Evolutionary conservation across 2,113 vertebrate genomes (phyloP), one percentile per base, ranked within the genome.

Genomic region (Erinaceus europaeus): DNA sequence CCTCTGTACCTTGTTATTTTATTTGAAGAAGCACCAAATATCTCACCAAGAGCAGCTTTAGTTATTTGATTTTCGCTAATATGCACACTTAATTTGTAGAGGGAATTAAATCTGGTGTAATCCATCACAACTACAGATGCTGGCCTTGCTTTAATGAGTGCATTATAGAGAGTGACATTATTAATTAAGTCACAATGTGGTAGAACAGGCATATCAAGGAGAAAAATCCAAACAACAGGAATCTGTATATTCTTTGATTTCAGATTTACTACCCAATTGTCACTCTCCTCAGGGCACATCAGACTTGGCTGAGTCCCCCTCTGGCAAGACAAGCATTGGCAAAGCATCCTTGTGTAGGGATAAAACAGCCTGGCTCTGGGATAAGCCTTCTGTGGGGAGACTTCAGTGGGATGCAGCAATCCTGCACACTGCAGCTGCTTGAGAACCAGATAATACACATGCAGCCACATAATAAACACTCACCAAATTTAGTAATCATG

Each of bases 181-280:
- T 34, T 81, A 82, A 80, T 79, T 61, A 82, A 88, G 38, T 59
- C n/a, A 40, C 42, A 90, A 38, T 50, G 62, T 52, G 55, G 46
- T 23, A 76, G 65, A 74, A 4, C 50, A 61, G 2, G 10, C n/a
- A 23, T 23, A 50, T 23, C 65, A 71, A 17, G 8, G 32, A 62
- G 14, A 52, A 48, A 50, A 75, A 9, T 27, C 42, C 82, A 87
- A n/a, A 17, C 10, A 55, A 25, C 12, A 8, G 36, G 55, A 81
- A 91, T 52, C 25, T 65, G 29, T 18, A 77, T 4, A 32, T 23
- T 42, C 32, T 71, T 62, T 67, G 4, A 38, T 67, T 84, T 57
- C 74, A 53, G 46, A 62, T 48, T 29, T 36, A 62, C 11, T 27
- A 23, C 1, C 32, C 18, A 61, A 25, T 25, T 44, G 29, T 86